Percentiles rank a stretch among this genome's conserved stretches.
Conservation (phyloP, 2,797 vertebrate species). For the Sebastes goodei region DNA sequence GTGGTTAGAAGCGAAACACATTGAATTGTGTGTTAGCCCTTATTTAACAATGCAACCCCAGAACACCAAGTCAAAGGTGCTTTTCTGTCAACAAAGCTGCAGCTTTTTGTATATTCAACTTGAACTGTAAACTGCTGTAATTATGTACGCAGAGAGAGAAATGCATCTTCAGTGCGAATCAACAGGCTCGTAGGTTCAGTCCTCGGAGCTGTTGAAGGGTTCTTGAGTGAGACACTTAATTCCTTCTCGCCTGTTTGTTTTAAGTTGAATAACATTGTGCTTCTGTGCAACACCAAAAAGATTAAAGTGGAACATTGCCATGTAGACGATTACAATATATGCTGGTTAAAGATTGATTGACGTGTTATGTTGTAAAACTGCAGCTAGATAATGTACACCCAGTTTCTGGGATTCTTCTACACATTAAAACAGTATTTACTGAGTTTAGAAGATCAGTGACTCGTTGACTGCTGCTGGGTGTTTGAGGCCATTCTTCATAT, state of each 20-base stretch:
- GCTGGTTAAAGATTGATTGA: neutral
- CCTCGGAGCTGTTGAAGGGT: neutral
- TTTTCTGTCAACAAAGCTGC: neutral
- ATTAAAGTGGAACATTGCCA: neutral
- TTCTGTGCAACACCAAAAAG: neutral
- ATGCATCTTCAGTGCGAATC: neutral
- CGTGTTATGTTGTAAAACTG: neutral
- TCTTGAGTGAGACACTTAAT: neutral
- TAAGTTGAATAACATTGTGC: neutral
- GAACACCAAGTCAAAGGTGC: neutral
- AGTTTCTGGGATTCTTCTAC: neutral
- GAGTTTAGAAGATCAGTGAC: neutral
- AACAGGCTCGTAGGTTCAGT: neutral
- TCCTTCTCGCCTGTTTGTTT: neutral
- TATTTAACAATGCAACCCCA: neutral
- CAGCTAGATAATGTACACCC: neutral
- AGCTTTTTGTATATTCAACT: neutral
- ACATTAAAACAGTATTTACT: neutral
- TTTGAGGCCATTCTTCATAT: neutral
- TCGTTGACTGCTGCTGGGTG: neutral
- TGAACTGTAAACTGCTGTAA: neutral
- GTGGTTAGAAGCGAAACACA: neutral
- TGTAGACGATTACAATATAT: neutral
- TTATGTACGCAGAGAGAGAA: constrained; percentile 3
- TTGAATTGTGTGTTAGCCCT: neutral